These are phyloP conservation scores for Actinernus sp. DNA, from an alignment of 92 coral and sea anemone genomes.

Conservation along the genomic window DNA sequence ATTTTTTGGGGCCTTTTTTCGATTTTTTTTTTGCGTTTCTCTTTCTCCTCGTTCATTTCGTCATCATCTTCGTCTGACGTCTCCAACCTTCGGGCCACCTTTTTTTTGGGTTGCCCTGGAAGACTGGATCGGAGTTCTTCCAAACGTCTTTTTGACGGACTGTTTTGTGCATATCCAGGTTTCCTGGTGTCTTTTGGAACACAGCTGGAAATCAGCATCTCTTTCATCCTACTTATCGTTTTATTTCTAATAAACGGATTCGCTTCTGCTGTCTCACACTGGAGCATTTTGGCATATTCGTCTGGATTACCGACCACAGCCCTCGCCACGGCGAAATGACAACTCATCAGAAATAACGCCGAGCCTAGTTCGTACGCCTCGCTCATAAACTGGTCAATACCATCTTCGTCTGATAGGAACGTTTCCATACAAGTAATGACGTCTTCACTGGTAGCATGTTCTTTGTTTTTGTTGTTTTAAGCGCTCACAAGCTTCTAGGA, in stretches of 20 bases:
- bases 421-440: not conserved
- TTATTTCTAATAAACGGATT: too few species aligned
- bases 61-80: not conserved
- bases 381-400: conserved; percentile 5
- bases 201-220: too few species aligned
- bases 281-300: not conserved
- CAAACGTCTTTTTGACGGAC: not conserved
- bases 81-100: not conserved
- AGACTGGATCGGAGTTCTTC: not conserved
- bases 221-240: too few species aligned
- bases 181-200: too few species aligned
- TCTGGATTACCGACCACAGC: not conserved
- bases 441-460: not conserved
- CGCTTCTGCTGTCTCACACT: too few species aligned
- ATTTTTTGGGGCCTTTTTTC: not conserved
- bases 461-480: not conserved
- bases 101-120: not conserved
- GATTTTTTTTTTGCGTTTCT: not conserved
- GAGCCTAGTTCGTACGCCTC: not conserved
- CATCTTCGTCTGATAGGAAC: not conserved
- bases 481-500: not conserved
- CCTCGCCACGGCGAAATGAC: not conserved
- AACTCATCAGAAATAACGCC: conserved; percentile 1
- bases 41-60: not conserved
- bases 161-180: too few species aligned